Percentiles rank a stretch among this genome's conserved stretches.
Evolutionary conservation across 2,797 vertebrate species (phyloP).

Genomic region (Eidolon dupreanum): DNA sequence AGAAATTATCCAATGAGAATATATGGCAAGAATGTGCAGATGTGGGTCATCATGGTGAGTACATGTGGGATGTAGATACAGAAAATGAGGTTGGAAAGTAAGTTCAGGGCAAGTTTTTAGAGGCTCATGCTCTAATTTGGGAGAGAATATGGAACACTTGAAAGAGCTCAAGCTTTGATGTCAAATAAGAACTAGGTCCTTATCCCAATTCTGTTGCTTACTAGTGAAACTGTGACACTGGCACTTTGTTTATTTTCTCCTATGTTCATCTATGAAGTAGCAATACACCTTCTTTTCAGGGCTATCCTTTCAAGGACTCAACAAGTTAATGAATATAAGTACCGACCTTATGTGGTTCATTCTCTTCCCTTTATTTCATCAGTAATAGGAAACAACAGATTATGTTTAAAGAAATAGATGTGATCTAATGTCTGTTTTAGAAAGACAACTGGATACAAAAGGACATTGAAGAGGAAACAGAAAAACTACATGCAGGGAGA

Average conservation of each 20-base stretch:
- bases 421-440: background rate
- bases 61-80: rapidly evolving
- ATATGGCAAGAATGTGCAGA: background rate
- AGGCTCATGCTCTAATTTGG: background rate
- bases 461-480: background rate
- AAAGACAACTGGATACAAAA: background rate
- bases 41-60: background rate
- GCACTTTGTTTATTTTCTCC: background rate
- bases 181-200: background rate
- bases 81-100: background rate
- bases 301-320: background rate
- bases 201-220: background rate
- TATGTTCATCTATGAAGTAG: background rate
- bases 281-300: background rate
- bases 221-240: background rate
- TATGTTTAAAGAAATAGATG: background rate
- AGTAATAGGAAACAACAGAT: background rate
- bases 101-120: background rate
- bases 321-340: background rate
- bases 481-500: background rate
- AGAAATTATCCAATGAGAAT: background rate
- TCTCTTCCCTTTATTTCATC: background rate
- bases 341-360: background rate
- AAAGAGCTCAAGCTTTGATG: background rate
- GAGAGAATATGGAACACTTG: background rate